phyloP scores from a whole-genome alignment of 2,797 vertebrate genomes.

The Labroides dimidiatus region DNA sequence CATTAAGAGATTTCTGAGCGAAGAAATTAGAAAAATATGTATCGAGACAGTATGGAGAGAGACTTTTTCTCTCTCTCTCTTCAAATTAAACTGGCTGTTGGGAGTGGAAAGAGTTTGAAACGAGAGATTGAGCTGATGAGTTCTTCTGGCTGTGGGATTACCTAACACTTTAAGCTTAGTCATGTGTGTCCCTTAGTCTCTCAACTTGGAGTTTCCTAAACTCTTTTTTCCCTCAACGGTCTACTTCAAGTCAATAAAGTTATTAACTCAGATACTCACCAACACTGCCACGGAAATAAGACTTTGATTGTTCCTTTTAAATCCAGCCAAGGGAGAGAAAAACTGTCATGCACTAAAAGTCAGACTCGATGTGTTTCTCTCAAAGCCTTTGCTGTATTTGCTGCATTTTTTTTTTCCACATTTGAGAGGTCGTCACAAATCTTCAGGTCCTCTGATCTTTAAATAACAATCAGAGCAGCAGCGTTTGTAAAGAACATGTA shows the following conservation, averaged over 20 bases:
- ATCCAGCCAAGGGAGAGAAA: slow-evolving; percentile 55
- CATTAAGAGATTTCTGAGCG: slow-evolving; percentile 83
- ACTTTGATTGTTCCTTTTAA: slow-evolving; percentile 62
- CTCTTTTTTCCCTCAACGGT: slow-evolving; percentile 35
- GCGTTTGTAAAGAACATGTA: slow-evolving; percentile 17
- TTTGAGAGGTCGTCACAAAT: background rate
- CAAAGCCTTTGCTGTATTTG: slow-evolving; percentile 1
- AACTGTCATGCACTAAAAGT: slow-evolving; percentile 30
- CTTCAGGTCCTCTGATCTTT: slow-evolving; percentile 1
- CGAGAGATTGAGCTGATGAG: slow-evolving; percentile 76
- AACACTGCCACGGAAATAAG: slow-evolving; percentile 51
- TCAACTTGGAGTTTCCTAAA: slow-evolving; percentile 63
- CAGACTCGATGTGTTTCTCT: slow-evolving; percentile 9
- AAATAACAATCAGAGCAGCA: slow-evolving; percentile 21
- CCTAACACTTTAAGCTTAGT: slow-evolving; percentile 71
- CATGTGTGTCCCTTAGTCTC: slow-evolving; percentile 71
- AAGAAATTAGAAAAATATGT: slow-evolving; percentile 84
- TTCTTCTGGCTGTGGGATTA: slow-evolving; percentile 73
- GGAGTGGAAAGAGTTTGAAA: slow-evolving; percentile 52
- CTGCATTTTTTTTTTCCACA: background rate
- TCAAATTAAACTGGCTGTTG: slow-evolving; percentile 75
- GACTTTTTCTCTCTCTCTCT: slow-evolving; percentile 62
- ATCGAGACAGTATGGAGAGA: slow-evolving; percentile 67
- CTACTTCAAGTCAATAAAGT: slow-evolving; percentile 66
- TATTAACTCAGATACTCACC: slow-evolving; percentile 63